These are phyloP conservation scores for Aleiodes sp. DNA, from an alignment of 1,140 invertebrate genomes.

Conservation along the genomic window DNA sequence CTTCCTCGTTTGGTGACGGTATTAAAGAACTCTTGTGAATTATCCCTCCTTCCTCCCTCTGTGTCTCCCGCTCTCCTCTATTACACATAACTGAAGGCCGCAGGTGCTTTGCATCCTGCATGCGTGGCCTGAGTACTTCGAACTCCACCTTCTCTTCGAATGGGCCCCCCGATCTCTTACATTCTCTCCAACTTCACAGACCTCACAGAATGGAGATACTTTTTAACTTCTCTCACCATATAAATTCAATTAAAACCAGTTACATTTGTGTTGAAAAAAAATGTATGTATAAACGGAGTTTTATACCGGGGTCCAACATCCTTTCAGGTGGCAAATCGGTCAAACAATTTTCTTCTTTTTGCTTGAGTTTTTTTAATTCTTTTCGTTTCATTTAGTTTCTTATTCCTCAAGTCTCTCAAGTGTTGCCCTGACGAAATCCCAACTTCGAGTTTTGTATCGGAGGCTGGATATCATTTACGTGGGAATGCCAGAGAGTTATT, in stretches of 20 bases:
- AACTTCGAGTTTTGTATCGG: neutral
- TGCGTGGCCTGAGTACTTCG: too few species aligned
- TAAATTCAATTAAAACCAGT: slow-evolving; percentile 16
- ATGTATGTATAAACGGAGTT: too few species aligned
- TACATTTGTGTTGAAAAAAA: slow-evolving; percentile 12
- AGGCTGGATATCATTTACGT: slow-evolving; percentile 19
- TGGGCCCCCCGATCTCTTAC: neutral
- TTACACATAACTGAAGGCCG: slow-evolving; percentile 2
- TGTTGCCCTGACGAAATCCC: slow-evolving; percentile 1
- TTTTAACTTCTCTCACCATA: neutral
- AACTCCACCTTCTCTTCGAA: too few species aligned
- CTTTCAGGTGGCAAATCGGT: slow-evolving; percentile 4
- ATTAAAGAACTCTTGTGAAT: neutral
- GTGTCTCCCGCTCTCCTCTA: too few species aligned
- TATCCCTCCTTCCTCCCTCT: too few species aligned
- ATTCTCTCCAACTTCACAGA: neutral
- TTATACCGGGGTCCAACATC: neutral
- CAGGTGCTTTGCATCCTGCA: slow-evolving; percentile 5
- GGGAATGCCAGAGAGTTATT: slow-evolving; percentile 20
- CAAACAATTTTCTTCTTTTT: neutral
- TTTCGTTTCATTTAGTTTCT: slow-evolving; percentile 4
- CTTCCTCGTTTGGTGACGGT: slow-evolving; percentile 12
- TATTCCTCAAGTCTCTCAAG: neutral
- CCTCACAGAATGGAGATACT: neutral
- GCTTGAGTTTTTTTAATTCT: too few species aligned